These are phyloP conservation scores for Brienomyrus longianalis DNA, from an alignment of 2,113 vertebrate species.

Conservation along the genomic window DNA sequence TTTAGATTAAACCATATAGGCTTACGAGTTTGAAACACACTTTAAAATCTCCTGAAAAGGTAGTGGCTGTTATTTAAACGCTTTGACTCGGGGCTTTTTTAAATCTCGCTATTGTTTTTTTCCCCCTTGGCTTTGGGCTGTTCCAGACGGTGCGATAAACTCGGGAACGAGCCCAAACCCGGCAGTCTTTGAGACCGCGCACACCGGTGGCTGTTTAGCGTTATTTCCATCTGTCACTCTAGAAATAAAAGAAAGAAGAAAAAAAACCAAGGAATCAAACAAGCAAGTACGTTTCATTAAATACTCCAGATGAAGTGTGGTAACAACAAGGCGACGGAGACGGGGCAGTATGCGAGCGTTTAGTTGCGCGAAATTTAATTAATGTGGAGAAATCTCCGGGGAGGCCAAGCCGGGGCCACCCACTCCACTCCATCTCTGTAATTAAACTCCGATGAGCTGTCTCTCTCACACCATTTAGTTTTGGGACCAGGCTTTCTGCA, in stretches of 20 bases:
- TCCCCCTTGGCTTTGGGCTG: not conserved
- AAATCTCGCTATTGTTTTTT: not conserved
- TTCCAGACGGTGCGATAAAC: not conserved
- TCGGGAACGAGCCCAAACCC: not conserved
- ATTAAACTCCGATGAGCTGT: conserved; percentile 16
- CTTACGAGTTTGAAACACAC: not conserved
- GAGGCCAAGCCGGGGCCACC: not conserved
- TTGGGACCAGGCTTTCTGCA: conserved; percentile 10
- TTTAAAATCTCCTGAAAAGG: not conserved
- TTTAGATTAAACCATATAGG: not conserved
- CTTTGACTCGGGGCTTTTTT: not conserved
- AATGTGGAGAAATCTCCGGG: conserved; percentile 10
- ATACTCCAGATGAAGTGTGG: conserved; percentile 3
- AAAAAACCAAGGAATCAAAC: not conserved
- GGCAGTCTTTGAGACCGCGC: not conserved
- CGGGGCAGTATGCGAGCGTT: not conserved
- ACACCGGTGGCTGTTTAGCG: not conserved
- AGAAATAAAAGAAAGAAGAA: not conserved
- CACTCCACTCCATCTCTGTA: conserved; percentile 8
- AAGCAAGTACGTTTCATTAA: conserved; percentile 9
- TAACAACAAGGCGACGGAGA: conserved; percentile 1
- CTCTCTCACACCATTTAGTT: conserved; percentile 4
- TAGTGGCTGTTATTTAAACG: not conserved
- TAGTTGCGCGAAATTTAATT: conserved; percentile 16
- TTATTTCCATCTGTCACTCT: conserved; percentile 5